Percentiles rank a stretch among this genome's conserved stretches.
Conservation (phyloP, 2,888 invertebrate genomes). For the Aspidiotus destructor region DNA sequence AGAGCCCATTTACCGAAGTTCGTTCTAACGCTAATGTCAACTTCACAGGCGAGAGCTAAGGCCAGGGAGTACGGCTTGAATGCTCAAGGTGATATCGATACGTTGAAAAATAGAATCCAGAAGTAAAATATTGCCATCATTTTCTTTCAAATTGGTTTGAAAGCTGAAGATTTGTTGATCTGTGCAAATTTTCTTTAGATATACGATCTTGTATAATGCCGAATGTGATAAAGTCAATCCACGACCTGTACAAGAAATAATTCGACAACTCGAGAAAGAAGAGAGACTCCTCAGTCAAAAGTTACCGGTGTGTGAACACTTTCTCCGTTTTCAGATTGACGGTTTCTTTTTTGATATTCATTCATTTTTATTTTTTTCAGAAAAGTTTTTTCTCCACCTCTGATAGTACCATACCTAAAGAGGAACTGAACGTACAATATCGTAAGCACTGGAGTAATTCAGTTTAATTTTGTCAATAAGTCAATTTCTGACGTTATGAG, state of each 20-base stretch:
- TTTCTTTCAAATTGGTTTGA: background rate
- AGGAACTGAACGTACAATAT: constrained; percentile 43
- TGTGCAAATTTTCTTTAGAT: constrained; percentile 37
- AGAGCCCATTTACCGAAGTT: constrained; percentile 46
- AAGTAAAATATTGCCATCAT: background rate
- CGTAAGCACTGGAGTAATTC: constrained; percentile 6
- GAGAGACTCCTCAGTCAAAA: constrained; percentile 40
- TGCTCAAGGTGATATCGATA: constrained; percentile 43
- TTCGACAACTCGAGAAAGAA: constrained; percentile 43
- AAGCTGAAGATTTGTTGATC: background rate
- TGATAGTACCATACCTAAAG: constrained; percentile 42
- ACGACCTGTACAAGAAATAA: constrained; percentile 42
- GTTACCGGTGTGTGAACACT: constrained; percentile 4
- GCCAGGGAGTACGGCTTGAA: constrained; percentile 45
- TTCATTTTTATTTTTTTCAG: constrained; percentile 8
- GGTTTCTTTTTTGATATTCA: background rate
- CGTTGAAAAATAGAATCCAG: constrained; percentile 37
- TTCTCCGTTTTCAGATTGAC: constrained; percentile 16
- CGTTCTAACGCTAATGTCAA: constrained; percentile 46
- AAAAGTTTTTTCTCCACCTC: constrained; percentile 38
- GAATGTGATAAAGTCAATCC: constrained; percentile 46
- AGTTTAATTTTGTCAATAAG: background rate
- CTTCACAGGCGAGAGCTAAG: constrained; percentile 44
- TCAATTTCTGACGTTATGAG: constrained; percentile 38
- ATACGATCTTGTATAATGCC: constrained; percentile 43